Evolutionary conservation across 2,113 vertebrate species (phyloP).

Genomic region (Pachyramphus minor): DNA sequence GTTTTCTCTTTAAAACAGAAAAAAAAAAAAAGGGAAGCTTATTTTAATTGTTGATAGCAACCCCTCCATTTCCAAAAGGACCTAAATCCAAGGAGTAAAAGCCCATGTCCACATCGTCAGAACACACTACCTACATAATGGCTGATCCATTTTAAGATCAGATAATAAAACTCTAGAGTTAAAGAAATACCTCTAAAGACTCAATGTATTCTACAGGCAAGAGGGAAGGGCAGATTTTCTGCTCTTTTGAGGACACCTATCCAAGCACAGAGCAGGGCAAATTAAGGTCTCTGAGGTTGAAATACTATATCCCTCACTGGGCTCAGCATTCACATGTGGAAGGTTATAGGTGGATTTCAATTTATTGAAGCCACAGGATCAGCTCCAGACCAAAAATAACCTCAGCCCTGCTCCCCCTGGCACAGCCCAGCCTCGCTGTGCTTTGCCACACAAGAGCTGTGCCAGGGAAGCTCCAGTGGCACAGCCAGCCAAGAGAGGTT

Average conservation of each 20-base stretch:
- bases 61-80: not conserved
- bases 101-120: not conserved
- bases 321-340: not conserved
- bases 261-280: not conserved
- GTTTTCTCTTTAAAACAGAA: not conserved
- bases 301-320: accelerated
- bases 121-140: not conserved
- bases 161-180: not conserved
- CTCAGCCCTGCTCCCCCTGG: not conserved
- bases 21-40: not conserved
- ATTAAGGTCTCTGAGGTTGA: not conserved
- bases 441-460: accelerated
- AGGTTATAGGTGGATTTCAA: not conserved
- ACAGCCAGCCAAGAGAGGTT: not conserved
- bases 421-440: not conserved
- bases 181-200: not conserved
- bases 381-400: not conserved
- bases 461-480: not conserved
- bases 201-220: not conserved
- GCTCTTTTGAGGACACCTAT: not conserved
- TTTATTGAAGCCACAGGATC: not conserved
- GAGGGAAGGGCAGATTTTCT: not conserved
- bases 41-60: not conserved
- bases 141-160: not conserved
- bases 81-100: not conserved